Evolutionary conservation across 92 coral and sea anemone genomes (phyloP).

Genomic region (Epizoanthus rinbou): DNA sequence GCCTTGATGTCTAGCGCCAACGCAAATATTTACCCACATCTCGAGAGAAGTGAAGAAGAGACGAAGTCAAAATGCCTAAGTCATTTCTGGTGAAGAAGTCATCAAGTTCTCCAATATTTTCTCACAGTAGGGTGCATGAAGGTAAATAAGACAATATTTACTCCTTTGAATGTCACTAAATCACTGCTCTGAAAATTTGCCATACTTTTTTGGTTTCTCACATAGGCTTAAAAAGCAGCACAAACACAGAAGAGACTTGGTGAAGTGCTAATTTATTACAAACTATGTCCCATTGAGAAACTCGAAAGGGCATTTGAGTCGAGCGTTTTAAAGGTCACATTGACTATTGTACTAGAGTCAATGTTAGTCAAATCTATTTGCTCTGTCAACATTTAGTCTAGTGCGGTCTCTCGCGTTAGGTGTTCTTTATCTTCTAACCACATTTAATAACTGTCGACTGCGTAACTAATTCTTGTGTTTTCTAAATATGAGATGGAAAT

Average conservation of each 20-base stretch:
- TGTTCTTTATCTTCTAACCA: slow-evolving; percentile 9
- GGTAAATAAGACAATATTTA: slow-evolving; percentile 47
- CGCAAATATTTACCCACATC: slow-evolving; percentile 78
- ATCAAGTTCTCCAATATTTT: slow-evolving; percentile 32
- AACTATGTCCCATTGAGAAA: background rate
- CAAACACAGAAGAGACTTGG: background rate
- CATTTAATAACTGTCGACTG: background rate
- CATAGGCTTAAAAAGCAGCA: slow-evolving; percentile 11
- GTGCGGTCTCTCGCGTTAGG: background rate
- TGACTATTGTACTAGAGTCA: background rate
- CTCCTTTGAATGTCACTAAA: slow-evolving; percentile 41
- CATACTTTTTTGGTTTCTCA: background rate
- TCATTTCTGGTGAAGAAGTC: slow-evolving; percentile 87
- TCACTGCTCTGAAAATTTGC: slow-evolving; percentile 37
- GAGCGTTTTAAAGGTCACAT: background rate
- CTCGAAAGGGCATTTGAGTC: background rate
- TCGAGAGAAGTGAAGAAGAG: slow-evolving; percentile 46
- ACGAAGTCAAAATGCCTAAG: slow-evolving; percentile 71
- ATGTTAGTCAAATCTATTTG: slow-evolving; percentile 34
- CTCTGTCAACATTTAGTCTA: slow-evolving; percentile 38
- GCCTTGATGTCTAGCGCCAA: slow-evolving; percentile 68
- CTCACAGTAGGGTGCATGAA: slow-evolving; percentile 54
- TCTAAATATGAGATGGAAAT: slow-evolving; percentile 5
- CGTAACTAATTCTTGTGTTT: background rate
- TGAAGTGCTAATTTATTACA: slow-evolving; percentile 27